These are phyloP conservation scores for Hipposideros larvatus DNA, from an alignment of 2,797 vertebrate species.

Conservation along the genomic window DNA sequence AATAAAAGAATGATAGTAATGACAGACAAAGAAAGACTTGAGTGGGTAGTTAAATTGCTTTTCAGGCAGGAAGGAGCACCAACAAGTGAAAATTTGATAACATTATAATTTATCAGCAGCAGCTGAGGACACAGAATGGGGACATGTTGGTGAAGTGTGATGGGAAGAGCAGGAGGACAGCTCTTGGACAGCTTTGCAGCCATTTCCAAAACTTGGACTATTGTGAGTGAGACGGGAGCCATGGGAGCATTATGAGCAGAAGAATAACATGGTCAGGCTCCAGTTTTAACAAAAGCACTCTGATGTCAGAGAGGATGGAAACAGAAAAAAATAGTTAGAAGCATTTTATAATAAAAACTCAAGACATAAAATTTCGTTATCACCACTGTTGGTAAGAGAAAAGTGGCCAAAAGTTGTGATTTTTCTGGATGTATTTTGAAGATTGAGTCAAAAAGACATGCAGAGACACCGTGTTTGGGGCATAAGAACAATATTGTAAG, in stretches of 20 bases:
- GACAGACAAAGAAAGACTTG: background rate
- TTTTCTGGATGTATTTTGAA: background rate
- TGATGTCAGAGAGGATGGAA: background rate
- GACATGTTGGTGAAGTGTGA: too few relatives aligned
- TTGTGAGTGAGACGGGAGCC: background rate
- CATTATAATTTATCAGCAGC: background rate
- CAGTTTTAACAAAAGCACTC: background rate
- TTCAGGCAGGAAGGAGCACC: background rate
- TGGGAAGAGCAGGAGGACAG: background rate
- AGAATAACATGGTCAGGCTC: background rate
- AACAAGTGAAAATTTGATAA: background rate
- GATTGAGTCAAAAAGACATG: background rate
- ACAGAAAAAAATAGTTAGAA: background rate
- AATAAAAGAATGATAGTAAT: background rate
- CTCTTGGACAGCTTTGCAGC: background rate
- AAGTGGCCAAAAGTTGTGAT: background rate
- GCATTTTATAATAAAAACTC: background rate
- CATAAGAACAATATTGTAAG: background rate
- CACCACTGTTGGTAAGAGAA: background rate
- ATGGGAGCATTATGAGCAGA: background rate
- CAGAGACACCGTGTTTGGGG: background rate
- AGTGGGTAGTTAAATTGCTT: background rate
- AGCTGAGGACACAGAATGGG: background rate
- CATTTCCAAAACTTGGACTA: background rate
- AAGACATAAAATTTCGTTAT: background rate